These are phyloP conservation scores for Cossypha polioptera DNA, from an alignment of 2,797 vertebrate genomes.

Conservation along the genomic window DNA sequence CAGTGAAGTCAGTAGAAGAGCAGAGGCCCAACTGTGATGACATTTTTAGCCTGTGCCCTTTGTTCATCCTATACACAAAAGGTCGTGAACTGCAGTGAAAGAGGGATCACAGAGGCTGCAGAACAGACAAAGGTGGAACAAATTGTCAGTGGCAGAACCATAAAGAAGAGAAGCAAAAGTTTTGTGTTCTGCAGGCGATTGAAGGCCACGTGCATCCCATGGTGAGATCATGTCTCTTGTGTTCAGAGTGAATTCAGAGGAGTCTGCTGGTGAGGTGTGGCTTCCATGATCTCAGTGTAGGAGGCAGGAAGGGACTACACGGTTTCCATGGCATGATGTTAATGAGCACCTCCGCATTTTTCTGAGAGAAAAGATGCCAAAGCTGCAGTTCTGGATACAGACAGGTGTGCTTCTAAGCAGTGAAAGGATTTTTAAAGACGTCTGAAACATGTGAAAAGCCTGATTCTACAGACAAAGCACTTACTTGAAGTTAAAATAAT, in stretches of 20 bases:
- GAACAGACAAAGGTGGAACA: constrained; percentile 43
- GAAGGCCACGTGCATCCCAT: not conserved
- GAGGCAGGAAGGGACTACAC: not conserved
- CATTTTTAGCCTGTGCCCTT: constrained; percentile 38
- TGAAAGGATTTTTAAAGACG: not conserved
- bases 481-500: not conserved
- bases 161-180: constrained; percentile 11
- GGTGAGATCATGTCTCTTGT: not conserved
- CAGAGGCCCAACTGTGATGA: constrained; percentile 26
- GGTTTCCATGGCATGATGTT: not conserved
- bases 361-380: not conserved
- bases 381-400: not conserved
- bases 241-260: not conserved
- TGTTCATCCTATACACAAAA: not conserved
- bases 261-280: not conserved
- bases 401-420: not conserved
- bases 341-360: not conserved
- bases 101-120: not conserved
- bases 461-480: not conserved
- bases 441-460: not conserved
- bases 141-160: constrained; percentile 39
- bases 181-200: not conserved
- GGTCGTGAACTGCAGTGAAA: constrained; percentile 39
- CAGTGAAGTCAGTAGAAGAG: not conserved
- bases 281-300: not conserved